These are phyloP conservation scores for Macrotus californicus DNA, from an alignment of 2,113 vertebrate species.

Conservation along the genomic window DNA sequence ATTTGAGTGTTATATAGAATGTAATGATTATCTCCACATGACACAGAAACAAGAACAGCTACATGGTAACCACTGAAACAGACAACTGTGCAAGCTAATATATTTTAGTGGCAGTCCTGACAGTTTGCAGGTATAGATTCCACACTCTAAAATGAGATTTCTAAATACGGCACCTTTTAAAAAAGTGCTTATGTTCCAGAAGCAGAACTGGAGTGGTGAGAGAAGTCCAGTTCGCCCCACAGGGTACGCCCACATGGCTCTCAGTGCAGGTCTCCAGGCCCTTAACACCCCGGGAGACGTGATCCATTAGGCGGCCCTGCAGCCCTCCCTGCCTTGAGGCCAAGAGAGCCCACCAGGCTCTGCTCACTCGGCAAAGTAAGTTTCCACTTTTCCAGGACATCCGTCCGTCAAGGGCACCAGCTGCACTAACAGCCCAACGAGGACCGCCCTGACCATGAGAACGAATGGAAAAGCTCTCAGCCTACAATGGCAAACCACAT, in stretches of 20 bases:
- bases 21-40: not conserved
- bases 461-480: not conserved
- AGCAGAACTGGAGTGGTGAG: not conserved
- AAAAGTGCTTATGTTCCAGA: not conserved
- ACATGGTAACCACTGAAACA: not conserved
- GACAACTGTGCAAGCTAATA: not conserved
- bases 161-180: not conserved
- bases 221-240: constrained; percentile 75
- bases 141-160: not conserved
- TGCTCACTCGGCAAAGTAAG: constrained; percentile 90
- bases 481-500: not conserved
- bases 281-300: constrained; percentile 89
- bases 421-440: constrained; percentile 94
- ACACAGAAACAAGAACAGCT: not conserved
- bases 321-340: constrained; percentile 88
- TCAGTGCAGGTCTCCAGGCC: constrained; percentile 88
- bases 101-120: not conserved
- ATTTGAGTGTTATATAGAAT: not conserved
- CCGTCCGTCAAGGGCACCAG: constrained; percentile 92
- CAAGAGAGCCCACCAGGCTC: constrained; percentile 91
- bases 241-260: constrained; percentile 86
- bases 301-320: constrained; percentile 87
- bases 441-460: constrained; percentile 87
- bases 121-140: not conserved
- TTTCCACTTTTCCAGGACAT: constrained; percentile 84